A percentile compares a stretch with the other conserved stretches of the same genome.
Conservation (phyloP, 2,113 vertebrate genomes). For the Clarias macrocephalus region DNA sequence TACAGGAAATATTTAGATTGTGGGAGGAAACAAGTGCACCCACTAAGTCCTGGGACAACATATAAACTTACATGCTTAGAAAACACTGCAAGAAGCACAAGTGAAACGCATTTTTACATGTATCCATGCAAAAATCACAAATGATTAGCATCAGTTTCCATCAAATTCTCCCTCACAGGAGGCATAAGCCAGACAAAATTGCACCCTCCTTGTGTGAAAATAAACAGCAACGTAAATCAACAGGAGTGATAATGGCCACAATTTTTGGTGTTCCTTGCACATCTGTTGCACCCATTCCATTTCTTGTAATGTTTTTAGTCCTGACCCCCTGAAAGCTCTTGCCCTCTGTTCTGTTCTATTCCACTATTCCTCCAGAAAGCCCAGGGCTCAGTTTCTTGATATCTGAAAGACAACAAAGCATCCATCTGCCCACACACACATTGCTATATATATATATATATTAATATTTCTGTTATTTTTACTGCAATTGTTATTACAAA, state of each 20-base stretch:
- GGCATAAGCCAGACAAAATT: neutral
- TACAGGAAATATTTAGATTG: too few species aligned
- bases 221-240: neutral
- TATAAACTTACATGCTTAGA: neutral
- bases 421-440: neutral
- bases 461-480: neutral
- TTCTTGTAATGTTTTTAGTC: neutral
- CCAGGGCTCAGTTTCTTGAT: neutral
- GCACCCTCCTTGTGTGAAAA: neutral
- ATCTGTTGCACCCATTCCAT: slow-evolving; percentile 8
- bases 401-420: neutral
- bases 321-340: neutral
- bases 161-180: neutral
- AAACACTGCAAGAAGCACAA: neutral
- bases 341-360: neutral
- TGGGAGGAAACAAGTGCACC: too few species aligned
- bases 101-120: neutral
- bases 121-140: neutral
- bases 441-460: neutral
- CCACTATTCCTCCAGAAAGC: neutral
- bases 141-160: neutral
- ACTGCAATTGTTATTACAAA: too few species aligned
- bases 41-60: too few species aligned
- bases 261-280: neutral
- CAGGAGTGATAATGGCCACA: neutral